phyloP scores from a whole-genome alignment of 2,888 invertebrate genomes.

The Hanleya hanleyi region DNA sequence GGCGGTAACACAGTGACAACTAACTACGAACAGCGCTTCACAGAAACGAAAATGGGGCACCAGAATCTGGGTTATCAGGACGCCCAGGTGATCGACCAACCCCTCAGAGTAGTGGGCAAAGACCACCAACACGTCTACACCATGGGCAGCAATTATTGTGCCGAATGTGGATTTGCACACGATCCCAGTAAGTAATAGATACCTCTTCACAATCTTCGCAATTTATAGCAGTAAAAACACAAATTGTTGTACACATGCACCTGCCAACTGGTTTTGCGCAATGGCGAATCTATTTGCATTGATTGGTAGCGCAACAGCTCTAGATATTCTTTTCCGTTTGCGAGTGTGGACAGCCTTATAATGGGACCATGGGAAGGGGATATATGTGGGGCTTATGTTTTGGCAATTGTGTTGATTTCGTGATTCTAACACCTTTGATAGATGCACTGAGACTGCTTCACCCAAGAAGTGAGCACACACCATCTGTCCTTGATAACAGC shows the following conservation, averaged over 20 bases:
- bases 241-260: too few relatives aligned
- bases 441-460: background rate
- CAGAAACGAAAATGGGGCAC: background rate
- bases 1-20: background rate
- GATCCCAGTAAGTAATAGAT: background rate
- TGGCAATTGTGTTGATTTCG: too few relatives aligned
- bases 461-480: background rate
- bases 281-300: too few relatives aligned
- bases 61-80: too few relatives aligned
- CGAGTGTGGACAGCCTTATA: too few relatives aligned
- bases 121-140: background rate
- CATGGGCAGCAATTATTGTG: background rate
- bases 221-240: too few relatives aligned
- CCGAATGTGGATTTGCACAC: background rate
- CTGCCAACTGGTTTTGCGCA: too few relatives aligned
- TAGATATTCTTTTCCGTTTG: background rate
- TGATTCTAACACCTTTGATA: too few relatives aligned
- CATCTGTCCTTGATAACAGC: background rate
- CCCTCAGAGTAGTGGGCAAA: background rate
- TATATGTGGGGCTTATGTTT: too few relatives aligned
- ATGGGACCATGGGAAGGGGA: too few relatives aligned
- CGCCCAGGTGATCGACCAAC: background rate
- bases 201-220: too few relatives aligned
- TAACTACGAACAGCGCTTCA: background rate
- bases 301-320: too few relatives aligned